Evolutionary conservation across 1,140 invertebrate genomes (phyloP).

Genomic region (Hormaphis cornu): DNA sequence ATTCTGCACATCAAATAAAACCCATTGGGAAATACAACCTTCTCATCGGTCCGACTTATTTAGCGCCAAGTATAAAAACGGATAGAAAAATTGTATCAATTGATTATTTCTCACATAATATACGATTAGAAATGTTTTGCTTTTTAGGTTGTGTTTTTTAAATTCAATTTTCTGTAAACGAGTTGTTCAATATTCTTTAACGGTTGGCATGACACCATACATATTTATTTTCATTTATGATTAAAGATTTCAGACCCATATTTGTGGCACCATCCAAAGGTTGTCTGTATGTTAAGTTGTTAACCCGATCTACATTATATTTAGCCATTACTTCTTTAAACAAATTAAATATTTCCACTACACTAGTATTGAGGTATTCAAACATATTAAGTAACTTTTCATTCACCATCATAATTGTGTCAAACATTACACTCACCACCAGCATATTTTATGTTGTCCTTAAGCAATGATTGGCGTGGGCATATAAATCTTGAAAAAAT

Average conservation of each 20-base stretch:
- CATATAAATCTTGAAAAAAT: too few relatives aligned
- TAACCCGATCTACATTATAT: neutral
- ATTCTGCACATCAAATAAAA: too few relatives aligned
- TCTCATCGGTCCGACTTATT: too few relatives aligned
- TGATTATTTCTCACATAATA: too few relatives aligned
- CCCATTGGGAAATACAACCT: too few relatives aligned
- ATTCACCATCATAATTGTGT: neutral
- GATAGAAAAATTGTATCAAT: too few relatives aligned
- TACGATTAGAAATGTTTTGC: too few relatives aligned
- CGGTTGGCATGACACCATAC: too few relatives aligned
- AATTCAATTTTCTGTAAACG: too few relatives aligned
- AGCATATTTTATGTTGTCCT: neutral
- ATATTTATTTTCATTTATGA: neutral
- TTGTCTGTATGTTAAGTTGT: neutral
- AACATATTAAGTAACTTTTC: neutral
- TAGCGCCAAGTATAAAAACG: too few relatives aligned
- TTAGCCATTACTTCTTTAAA: conserved; percentile 1
- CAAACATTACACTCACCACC: neutral
- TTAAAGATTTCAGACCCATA: neutral
- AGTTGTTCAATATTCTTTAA: too few relatives aligned
- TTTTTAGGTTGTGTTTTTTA: too few relatives aligned
- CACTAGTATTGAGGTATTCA: neutral
- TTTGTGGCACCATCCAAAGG: neutral
- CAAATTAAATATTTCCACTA: neutral
- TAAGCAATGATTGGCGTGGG: neutral